Conservation (phyloP, 1,140 invertebrate species). For the Sarcophaga peregrina region DNA sequence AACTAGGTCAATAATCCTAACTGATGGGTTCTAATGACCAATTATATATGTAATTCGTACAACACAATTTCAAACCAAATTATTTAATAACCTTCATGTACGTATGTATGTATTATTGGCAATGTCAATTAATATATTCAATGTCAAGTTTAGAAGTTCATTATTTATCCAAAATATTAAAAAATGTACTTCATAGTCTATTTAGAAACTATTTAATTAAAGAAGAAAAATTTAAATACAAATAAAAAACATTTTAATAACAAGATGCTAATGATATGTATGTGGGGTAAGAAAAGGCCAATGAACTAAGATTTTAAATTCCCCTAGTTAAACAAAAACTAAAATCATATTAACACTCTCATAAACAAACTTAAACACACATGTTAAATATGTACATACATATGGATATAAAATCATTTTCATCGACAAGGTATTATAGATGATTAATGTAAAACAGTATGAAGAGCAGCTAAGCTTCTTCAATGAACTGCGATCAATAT, state of each 20-base stretch:
- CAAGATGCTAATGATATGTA: slow-evolving; percentile 8
- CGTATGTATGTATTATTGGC: no score
- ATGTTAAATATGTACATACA: no score
- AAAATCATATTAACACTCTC: background rate
- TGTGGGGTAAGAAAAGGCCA: background rate
- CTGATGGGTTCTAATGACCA: no score
- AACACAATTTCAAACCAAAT: no score
- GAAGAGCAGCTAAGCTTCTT: no score
- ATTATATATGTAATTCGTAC: no score
- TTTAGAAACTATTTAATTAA: no score
- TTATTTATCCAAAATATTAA: background rate
- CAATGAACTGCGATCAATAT: no score
- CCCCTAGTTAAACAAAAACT: background rate
- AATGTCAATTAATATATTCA: background rate
- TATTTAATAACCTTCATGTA: no score
- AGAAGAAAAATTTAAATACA: no score
- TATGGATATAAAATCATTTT: no score
- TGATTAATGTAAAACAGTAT: background rate
- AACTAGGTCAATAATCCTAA: no score
- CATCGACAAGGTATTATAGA: background rate
- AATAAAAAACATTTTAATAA: background rate
- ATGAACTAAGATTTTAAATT: background rate
- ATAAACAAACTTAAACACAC: slow-evolving; percentile 9
- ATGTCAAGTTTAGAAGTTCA: background rate
- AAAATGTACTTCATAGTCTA: background rate